Base-by-base conservation (phyloP, 1,140 invertebrate species). In the Dolichoris vasculosae region DNA sequence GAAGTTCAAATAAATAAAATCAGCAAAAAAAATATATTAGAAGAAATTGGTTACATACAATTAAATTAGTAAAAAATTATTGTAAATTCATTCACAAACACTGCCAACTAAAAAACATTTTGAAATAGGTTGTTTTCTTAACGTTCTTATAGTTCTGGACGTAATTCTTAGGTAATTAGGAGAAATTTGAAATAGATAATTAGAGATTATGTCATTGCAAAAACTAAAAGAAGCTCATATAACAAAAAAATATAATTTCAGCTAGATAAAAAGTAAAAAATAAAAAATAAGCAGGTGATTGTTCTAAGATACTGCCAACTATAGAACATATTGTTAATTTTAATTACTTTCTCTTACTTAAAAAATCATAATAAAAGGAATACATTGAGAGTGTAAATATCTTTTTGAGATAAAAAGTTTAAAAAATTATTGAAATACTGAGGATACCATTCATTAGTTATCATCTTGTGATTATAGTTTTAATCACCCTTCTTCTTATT, bases 291-390 rank as follows among this genome's bases (percentile, higher is more conserved):
- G 67, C 64, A 23, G 35, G 89, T 90, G 87, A 90, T 92, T 90
- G 90, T 92, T 73, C 92, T 90, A 92, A 87, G 88, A 91, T 92
- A 93, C 92, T 93, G 92, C 92, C 92, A 92, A 92, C 90, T 32
- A n/a, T 51, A 9, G 64, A 64, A 30, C 15, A 32, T 20, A n/a
- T 32, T 46, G 30, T 83, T 83, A n/a, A 46, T 69, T 63, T 48
- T 8, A 51, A 35, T 71, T 51, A 13, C 20, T 82, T 71, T 32
- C 4, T 8, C 17, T 51, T 30, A 51, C 51, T 82, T 38, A 2
- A 55, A 59, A 43, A n/a, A 43, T 32, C 15, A n/a, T 43, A 20
- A 59, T 9, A 79, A 3, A 46, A 7, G 13, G 43, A 46, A 46
- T 46, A 8, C 20, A 9, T 11, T 51, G 6, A 2, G 48, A 51